A percentile compares a stretch with the other conserved stretches of the same genome.
phyloP scores from a whole-genome alignment of 1,140 invertebrate genomes.

The Vanessa tameamea region DNA sequence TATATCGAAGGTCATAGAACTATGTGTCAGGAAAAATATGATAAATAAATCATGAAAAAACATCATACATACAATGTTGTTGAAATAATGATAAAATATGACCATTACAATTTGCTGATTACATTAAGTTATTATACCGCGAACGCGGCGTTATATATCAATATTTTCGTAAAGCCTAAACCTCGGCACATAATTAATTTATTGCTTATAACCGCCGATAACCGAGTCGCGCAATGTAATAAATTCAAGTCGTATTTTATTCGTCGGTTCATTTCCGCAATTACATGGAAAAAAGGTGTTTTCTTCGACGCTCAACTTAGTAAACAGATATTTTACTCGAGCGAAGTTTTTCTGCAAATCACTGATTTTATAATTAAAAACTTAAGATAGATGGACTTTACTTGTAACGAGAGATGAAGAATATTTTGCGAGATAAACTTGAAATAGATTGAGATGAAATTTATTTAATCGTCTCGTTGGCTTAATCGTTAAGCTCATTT shows the following conservation, averaged over 20 bases:
- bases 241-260: constrained; percentile 30
- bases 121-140: background rate
- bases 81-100: constrained; percentile 4
- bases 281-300: constrained; percentile 25
- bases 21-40: background rate
- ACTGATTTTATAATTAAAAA: constrained; percentile 33
- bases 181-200: constrained; percentile 29
- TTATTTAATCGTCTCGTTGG: background rate
- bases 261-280: constrained; percentile 20
- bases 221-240: constrained; percentile 29
- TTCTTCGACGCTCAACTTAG: constrained; percentile 22
- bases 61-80: background rate
- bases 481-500: background rate
- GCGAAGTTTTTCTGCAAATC: constrained; percentile 28
- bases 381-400: constrained; percentile 16
- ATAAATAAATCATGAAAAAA: background rate
- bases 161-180: constrained; percentile 25
- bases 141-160: constrained; percentile 16
- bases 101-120: background rate
- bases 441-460: background rate
- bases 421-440: constrained; percentile 9
- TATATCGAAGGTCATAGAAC: background rate
- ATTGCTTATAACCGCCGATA: constrained; percentile 27
- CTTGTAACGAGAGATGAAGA: constrained; percentile 7
- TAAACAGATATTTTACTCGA: constrained; percentile 27